Evolutionary conservation across 2,113 vertebrate genomes (phyloP).

Genomic region (Xiphophorus maculatus): DNA sequence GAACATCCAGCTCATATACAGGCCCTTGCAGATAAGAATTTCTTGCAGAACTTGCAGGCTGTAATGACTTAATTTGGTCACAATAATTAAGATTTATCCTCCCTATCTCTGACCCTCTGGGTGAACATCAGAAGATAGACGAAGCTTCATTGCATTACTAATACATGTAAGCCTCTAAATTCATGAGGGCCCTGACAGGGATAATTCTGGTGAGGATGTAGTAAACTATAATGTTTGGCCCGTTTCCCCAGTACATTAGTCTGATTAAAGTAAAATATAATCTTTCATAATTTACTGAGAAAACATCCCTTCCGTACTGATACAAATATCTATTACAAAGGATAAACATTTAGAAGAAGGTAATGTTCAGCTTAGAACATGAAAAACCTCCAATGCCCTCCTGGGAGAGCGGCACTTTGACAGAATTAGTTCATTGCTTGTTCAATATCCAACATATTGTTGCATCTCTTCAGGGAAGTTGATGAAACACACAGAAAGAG

Average conservation of each 20-base stretch:
- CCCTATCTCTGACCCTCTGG: constrained; percentile 66
- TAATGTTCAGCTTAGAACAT: constrained; percentile 48
- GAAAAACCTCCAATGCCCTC: constrained; percentile 48
- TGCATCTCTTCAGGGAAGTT: constrained; percentile 56
- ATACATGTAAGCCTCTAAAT: constrained; percentile 65
- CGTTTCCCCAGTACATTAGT: constrained; percentile 29
- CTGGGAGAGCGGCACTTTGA: constrained; percentile 58
- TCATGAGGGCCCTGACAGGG: constrained; percentile 60
- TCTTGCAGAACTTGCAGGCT: constrained; percentile 16
- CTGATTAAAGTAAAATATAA: constrained; percentile 56
- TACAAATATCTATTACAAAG: constrained; percentile 60
- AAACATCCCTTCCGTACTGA: constrained; percentile 49
- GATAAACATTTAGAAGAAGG: constrained; percentile 57
- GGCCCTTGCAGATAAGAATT: constrained; percentile 10
- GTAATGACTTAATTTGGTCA: constrained; percentile 47
- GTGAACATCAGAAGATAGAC: constrained; percentile 50
- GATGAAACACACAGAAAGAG: constrained; percentile 66
- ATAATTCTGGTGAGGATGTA: constrained; percentile 40
- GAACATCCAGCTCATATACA: constrained; percentile 51
- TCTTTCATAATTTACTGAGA: constrained; percentile 48
- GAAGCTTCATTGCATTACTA: constrained; percentile 66
- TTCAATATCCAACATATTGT: constrained; percentile 59
- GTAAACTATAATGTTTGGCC: constrained; percentile 48
- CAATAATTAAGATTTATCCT: constrained; percentile 50
- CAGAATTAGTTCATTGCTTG: constrained; percentile 71